Conservation (phyloP, 2,888 invertebrate species). For the Cactoblastis cactorum region DNA sequence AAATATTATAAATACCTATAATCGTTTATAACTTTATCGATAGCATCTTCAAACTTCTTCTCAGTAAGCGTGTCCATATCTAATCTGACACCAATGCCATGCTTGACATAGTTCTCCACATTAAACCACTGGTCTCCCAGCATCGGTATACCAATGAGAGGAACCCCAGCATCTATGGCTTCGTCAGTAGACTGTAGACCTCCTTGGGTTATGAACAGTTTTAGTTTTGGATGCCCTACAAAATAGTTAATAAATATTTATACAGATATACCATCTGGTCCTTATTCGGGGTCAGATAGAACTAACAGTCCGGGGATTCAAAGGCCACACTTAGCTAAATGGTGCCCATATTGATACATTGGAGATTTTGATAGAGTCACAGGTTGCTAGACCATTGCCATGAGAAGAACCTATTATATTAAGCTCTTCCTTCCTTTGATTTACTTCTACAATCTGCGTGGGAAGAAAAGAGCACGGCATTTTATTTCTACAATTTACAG, state of each 20-base stretch:
- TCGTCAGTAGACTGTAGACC: slow-evolving; percentile 62
- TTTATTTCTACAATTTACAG: too few species aligned
- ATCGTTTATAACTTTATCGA: slow-evolving; percentile 30
- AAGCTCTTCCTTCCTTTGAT: too few species aligned
- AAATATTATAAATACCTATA: slow-evolving; percentile 24
- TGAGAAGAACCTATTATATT: too few species aligned
- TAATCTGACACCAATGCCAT: slow-evolving; percentile 31
- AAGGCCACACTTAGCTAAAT: too few species aligned
- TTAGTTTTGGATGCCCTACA: slow-evolving; percentile 58
- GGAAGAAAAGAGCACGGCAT: too few species aligned
- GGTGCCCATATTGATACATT: too few species aligned
- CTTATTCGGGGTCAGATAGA: too few species aligned
- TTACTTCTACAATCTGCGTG: too few species aligned
- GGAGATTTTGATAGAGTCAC: too few species aligned
- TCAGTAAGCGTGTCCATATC: slow-evolving; percentile 31
- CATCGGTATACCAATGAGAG: slow-evolving; percentile 53
- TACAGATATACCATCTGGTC: neutral
- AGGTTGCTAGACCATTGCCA: too few species aligned
- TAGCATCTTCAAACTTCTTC: slow-evolving; percentile 28
- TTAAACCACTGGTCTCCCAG: slow-evolving; percentile 55
- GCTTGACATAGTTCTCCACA: slow-evolving; percentile 32
- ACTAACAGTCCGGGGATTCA: too few species aligned
- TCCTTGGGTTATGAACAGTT: slow-evolving; percentile 61
- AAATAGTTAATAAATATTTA: slow-evolving; percentile 13
- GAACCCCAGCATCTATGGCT: slow-evolving; percentile 49